Evolutionary conservation across 1,140 invertebrate species (phyloP), one percentile per base, ranked within the genome.

Genomic region (Triops longicaudatus): DNA sequence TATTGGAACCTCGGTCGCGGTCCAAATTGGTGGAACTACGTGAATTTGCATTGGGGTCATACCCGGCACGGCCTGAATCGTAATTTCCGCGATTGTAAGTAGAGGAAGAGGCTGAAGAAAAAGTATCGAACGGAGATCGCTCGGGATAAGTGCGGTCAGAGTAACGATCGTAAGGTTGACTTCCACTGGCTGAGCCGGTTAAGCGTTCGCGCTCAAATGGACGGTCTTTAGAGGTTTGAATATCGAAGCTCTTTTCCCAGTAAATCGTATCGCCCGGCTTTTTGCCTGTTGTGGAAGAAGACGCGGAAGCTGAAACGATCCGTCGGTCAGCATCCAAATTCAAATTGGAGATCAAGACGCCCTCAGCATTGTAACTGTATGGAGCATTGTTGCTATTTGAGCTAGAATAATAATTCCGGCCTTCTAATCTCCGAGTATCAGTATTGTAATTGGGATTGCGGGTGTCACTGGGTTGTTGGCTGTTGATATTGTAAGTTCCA

Each of bases 401-500:
- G 26, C 42, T 28, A 12, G 43, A n/a, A 28, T 44, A 76, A 14
- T 26, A 43, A 26, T 77, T 73, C 26, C 72, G 76, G 42, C 73
- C 63, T 63, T 22, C 50, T n/a, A 63, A 63, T 0, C 50, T 17
- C 12, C 63, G 76, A 26, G 27, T 50, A 31, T 72, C 76, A n/a
- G 37, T 26, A 71, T 77, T 77, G 26, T 75, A 44, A 9, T 63
- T 63, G 14, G 22, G 14, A 22, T n/a, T 63, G 50, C 50, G 50
- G 6, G 22, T 9, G 22, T 63, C 50, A 37, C 31, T 37, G 43
- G 43, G 43, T 11, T 43, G 74, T 11, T 75, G 74, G 31, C 76
- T 72, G 43, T 77, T 77, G 17, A 77, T 43, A 26, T 77, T 77
- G 17, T 73, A 77, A 1, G 76, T 77, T 26, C 76, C 76, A n/a